These are phyloP conservation scores for Rapana venosa DNA, from an alignment of 2,888 invertebrate genomes.

Conservation along the genomic window DNA sequence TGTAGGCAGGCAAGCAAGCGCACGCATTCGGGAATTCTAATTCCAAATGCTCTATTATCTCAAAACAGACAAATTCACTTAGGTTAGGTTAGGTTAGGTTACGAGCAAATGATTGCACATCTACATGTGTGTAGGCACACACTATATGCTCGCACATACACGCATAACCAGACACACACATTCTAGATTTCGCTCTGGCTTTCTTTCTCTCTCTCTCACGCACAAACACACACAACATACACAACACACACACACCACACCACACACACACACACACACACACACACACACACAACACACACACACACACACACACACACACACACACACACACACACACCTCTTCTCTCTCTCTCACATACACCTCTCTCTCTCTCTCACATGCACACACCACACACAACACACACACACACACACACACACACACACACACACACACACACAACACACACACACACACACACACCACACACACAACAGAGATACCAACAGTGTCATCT, in stretches of 20 bases:
- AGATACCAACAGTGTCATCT: background rate
- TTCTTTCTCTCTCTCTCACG: background rate
- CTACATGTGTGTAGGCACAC: background rate
- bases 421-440: background rate
- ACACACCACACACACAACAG: no score
- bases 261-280: background rate
- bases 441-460: background rate
- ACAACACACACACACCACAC: no score
- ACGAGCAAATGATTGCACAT: no score
- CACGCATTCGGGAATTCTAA: no score
- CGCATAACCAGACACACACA: background rate
- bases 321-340: background rate
- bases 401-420: background rate
- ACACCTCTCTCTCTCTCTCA: no score
- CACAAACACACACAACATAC: background rate
- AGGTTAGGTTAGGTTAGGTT: no score
- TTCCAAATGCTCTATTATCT: no score
- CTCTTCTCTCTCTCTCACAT: background rate
- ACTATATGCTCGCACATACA: background rate
- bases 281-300: background rate
- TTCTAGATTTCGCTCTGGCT: background rate
- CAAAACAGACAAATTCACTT: no score
- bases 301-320: background rate
- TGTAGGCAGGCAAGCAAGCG: no score
- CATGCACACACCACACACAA: no score